Evolutionary conservation across 2,888 invertebrate genomes (phyloP), one percentile per base, ranked within the genome.

Genomic region (Apeira syringaria): DNA sequence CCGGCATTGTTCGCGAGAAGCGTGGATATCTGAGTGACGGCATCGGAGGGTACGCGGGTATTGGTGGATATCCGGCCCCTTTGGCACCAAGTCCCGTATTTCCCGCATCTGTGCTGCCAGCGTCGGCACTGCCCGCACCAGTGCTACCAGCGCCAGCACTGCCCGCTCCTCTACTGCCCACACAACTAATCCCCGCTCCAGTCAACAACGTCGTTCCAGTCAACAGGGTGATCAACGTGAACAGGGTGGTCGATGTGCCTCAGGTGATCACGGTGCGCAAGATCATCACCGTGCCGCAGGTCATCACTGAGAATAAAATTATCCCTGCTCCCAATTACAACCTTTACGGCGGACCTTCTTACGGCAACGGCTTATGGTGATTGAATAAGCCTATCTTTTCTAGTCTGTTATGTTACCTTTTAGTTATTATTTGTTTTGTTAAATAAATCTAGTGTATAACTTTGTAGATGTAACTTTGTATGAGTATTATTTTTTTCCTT

Each of bases 201-300:
- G 46, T 57, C 45, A 35, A 62, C n/a, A 62, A 59, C 53, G 55
- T 68, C 44, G 49, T 68, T 53, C 48, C 61, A 39, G 58, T 64
- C 52, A 55, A 61, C 43, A 67, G 64, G 54, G 62, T 68, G 34
- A 61, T 68, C 39, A 67, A 64, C 61, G 68, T 66, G 29, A 64
- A 64, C 50, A 63, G 57, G 31, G 68, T 63, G 42, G 50, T 70
- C 39, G 40, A 47, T 35, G 64, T 65, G 40, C 70, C 70, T 5
- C 38, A 24, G 22, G 33, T 67, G 33, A 61, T 68, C 39, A 66
- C 58, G 57, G 68, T 65, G 24, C 62, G 63, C 47, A 64, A 59
- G 28, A 64, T 62, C 41, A 49, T 70, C 38, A 38, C 46, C 39
- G 66, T 68, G 34, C 60, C 70, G 3, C 59, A 64, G 36, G 61